These are phyloP conservation scores for Falco novaeseelandiae DNA, from an alignment of 2,797 vertebrate species.

Conservation along the genomic window DNA sequence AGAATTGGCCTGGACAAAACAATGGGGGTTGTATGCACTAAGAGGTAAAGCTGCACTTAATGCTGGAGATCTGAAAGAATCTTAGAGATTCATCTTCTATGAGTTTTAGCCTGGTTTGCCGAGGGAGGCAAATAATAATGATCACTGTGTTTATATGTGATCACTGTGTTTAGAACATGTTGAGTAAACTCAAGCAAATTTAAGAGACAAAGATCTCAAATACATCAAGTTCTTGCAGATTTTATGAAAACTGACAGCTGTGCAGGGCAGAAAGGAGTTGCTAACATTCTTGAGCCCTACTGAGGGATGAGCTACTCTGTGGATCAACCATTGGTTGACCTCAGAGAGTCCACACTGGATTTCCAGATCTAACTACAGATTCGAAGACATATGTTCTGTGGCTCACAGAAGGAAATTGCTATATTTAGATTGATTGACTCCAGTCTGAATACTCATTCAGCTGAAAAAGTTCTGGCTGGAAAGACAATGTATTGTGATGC, in stretches of 20 bases:
- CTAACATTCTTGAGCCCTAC: accelerated
- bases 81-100: not conserved
- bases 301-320: not conserved
- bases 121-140: not conserved
- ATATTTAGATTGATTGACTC: constrained; percentile 26
- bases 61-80: not conserved
- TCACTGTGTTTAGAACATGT: not conserved
- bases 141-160: not conserved
- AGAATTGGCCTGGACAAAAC: constrained; percentile 20
- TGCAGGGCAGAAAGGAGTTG: not conserved
- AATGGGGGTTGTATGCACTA: not conserved
- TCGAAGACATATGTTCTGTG: not conserved
- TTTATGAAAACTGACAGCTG: not conserved
- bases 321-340: not conserved
- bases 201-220: not conserved
- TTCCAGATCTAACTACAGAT: not conserved
- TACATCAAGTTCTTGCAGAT: not conserved
- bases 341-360: not conserved
- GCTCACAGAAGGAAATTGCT: not conserved
- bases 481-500: constrained; percentile 30
- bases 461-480: constrained; percentile 18
- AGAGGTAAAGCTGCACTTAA: not conserved
- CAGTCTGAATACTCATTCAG: not conserved
- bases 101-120: not conserved
- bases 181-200: not conserved